Evolutionary conservation across 2,888 invertebrate genomes (phyloP).

Genomic region (Anoplius nigerrimus): DNA sequence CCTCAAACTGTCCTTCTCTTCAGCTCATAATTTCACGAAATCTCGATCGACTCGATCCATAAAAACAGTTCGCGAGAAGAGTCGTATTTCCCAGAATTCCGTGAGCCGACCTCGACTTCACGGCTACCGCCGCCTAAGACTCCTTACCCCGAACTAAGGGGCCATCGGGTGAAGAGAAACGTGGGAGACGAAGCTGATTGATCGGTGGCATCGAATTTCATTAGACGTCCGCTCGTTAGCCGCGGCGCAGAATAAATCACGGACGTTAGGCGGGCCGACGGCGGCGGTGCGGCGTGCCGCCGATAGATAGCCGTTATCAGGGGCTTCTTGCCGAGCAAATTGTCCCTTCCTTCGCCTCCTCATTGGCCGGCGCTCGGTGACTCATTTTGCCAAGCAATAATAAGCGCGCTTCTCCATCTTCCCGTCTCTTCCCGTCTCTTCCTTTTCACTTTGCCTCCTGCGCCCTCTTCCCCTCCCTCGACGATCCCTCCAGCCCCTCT

Average conservation of each 20-base stretch:
- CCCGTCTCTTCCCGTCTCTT: neutral
- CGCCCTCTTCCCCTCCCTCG: neutral
- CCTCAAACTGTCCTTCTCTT: no score
- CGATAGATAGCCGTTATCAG: slow-evolving; percentile 39
- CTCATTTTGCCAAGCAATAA: slow-evolving; percentile 59
- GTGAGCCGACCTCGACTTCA: no score
- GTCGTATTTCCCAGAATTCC: no score
- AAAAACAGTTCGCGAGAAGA: no score
- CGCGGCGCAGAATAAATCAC: slow-evolving; percentile 47
- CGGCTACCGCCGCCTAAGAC: no score
- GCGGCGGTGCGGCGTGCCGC: slow-evolving; percentile 25
- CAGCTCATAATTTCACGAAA: no score
- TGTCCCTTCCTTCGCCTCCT: slow-evolving; percentile 18
- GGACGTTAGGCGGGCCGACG: slow-evolving; percentile 9
- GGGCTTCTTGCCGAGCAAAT: slow-evolving; percentile 25
- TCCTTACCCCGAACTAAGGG: no score
- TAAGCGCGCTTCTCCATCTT: slow-evolving; percentile 24
- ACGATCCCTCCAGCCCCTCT: neutral
- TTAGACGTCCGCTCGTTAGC: slow-evolving; percentile 53
- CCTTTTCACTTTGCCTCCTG: neutral
- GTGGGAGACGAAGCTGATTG: slow-evolving; percentile 29
- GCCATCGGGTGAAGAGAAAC: no score
- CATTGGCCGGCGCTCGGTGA: slow-evolving; percentile 47
- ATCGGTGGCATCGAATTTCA: slow-evolving; percentile 58
- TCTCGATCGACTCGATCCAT: no score